Percentiles rank a stretch among this genome's conserved stretches.
These are phyloP conservation scores for Formica exsecta DNA, from an alignment of 1,140 invertebrate species.

Conservation along the genomic window DNA sequence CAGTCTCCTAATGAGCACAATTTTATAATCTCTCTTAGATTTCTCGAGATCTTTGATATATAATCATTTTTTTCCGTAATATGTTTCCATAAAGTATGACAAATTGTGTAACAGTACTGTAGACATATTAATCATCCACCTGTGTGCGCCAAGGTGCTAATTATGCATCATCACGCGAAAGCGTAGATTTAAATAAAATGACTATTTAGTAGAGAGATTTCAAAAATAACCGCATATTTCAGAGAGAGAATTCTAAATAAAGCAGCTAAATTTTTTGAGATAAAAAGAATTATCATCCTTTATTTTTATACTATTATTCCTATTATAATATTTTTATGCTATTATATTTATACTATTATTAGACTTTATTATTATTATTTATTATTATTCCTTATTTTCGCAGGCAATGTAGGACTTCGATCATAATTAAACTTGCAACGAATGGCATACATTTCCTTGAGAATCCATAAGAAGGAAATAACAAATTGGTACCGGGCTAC, in stretches of 20 bases:
- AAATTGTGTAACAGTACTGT: slow-evolving; percentile 28
- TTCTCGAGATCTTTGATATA: background rate
- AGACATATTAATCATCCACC: background rate
- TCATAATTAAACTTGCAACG: slow-evolving; percentile 1
- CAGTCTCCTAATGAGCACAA: background rate
- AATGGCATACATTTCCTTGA: background rate
- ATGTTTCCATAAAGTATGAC: background rate
- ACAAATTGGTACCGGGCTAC: background rate
- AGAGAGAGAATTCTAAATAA: background rate
- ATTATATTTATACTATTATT: too few relatives aligned
- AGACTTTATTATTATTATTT: background rate
- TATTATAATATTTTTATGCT: too few relatives aligned
- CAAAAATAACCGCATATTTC: background rate
- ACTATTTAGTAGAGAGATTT: background rate
- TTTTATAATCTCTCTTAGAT: background rate
- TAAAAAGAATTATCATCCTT: background rate
- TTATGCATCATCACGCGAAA: slow-evolving; percentile 19
- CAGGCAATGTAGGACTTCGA: background rate
- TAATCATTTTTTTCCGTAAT: background rate
- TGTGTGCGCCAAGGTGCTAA: background rate
- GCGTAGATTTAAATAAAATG: slow-evolving; percentile 23
- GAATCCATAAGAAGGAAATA: slow-evolving; percentile 25
- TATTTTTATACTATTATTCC: too few relatives aligned
- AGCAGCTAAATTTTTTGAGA: background rate
- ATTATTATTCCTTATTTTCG: background rate